Evolutionary conservation across 2,113 vertebrate genomes (phyloP).

Genomic region (Uria lomvia): DNA sequence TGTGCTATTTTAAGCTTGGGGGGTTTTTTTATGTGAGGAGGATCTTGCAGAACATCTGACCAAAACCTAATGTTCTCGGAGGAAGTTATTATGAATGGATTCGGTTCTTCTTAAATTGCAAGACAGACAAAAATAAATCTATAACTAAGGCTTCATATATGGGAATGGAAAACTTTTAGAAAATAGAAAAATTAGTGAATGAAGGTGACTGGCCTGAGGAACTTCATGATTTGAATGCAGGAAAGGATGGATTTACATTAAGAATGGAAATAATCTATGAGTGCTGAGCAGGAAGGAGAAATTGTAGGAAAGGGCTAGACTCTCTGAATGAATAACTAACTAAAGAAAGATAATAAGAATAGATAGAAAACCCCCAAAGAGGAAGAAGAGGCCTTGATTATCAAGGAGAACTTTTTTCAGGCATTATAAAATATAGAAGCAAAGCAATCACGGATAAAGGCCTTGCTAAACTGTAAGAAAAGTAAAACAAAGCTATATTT

Average conservation of each 20-base stretch:
- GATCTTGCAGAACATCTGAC: not conserved
- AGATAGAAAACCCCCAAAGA: not conserved
- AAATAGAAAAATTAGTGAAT: not conserved
- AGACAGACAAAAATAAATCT: conserved; percentile 1
- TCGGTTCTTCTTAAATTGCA: not conserved
- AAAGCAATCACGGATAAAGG: not conserved
- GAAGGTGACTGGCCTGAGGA: not conserved
- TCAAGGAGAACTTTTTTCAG: not conserved
- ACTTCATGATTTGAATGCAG: not conserved
- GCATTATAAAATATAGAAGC: not conserved
- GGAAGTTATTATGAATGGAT: not conserved
- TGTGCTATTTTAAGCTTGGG: not conserved
- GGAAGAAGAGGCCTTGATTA: not conserved
- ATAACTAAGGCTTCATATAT: not conserved
- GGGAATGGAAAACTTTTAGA: not conserved
- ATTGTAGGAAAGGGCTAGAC: not conserved
- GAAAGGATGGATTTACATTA: not conserved
- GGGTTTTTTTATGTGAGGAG: not conserved
- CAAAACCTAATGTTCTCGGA: not conserved
- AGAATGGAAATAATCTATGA: not conserved
- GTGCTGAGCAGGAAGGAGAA: not conserved
- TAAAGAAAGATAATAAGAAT: not conserved
- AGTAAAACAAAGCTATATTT: not conserved
- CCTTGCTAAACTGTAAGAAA: not conserved
- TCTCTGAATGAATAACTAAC: not conserved